Conservation (phyloP, 2,888 invertebrate genomes). For the Pyrrhia umbra region DNA sequence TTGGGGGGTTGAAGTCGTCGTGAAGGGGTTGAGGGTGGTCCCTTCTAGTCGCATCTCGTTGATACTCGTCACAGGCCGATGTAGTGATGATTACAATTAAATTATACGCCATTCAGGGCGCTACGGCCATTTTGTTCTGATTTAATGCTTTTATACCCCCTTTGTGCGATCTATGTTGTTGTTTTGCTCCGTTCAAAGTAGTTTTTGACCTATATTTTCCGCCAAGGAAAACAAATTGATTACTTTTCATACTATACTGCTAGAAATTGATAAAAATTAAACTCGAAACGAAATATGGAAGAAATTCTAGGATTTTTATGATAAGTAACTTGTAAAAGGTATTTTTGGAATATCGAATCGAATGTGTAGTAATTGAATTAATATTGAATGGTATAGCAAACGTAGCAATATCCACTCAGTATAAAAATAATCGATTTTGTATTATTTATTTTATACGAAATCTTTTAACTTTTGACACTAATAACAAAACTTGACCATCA, state of each 20-base stretch:
- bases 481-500: background rate
- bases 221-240: slow-evolving; percentile 17
- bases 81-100: slow-evolving; percentile 90
- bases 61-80: slow-evolving; percentile 88
- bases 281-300: background rate
- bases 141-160: slow-evolving; percentile 75
- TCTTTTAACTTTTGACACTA: no score
- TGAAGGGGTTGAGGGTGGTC: slow-evolving; percentile 75
- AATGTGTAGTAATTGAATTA: background rate
- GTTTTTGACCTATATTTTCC: slow-evolving; percentile 57
- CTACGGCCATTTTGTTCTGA: slow-evolving; percentile 85
- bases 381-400: background rate
- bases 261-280: background rate
- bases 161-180: slow-evolving; percentile 58
- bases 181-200: slow-evolving; percentile 52
- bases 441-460: no score
- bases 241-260: background rate
- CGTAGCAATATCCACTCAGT: background rate
- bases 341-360: background rate
- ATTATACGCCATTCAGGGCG: slow-evolving; percentile 83
- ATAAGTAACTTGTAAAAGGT: background rate
- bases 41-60: slow-evolving; percentile 88
- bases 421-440: no score
- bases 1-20: slow-evolving; percentile 74
- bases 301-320: background rate